These are phyloP conservation scores for Argyrosomus japonicus DNA, from an alignment of 2,113 vertebrate genomes.

Conservation along the genomic window DNA sequence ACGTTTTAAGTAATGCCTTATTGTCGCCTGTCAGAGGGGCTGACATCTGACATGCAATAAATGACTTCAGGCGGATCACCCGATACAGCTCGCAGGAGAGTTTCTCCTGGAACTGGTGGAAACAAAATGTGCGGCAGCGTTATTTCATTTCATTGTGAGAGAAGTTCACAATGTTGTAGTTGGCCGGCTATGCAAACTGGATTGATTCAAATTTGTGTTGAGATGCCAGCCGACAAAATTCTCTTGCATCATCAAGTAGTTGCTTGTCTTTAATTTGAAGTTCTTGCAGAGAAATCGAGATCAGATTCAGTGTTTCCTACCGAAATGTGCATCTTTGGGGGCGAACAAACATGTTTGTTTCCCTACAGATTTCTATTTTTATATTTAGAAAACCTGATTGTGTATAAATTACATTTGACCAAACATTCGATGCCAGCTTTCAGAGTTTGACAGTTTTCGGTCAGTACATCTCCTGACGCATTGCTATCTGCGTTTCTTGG, in stretches of 20 bases:
- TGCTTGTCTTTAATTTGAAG: neutral
- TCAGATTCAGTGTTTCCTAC: neutral
- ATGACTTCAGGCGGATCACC: conserved; percentile 26
- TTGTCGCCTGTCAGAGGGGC: conserved; percentile 47
- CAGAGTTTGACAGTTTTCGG: neutral
- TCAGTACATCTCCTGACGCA: neutral
- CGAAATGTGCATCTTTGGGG: neutral
- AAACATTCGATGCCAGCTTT: neutral
- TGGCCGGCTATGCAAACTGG: neutral
- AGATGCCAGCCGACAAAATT: neutral
- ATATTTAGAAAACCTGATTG: neutral
- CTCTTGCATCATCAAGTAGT: neutral
- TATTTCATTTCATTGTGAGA: conserved; percentile 10
- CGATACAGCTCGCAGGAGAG: neutral
- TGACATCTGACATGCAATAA: conserved; percentile 52
- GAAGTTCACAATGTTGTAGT: neutral
- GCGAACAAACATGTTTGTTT: neutral
- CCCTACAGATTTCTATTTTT: neutral
- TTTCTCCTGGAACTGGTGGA: neutral
- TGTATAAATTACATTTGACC: neutral
- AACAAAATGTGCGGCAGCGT: neutral
- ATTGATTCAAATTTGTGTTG: neutral
- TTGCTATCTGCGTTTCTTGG: neutral
- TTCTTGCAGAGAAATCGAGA: neutral
- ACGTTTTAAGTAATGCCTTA: conserved; percentile 54